These are phyloP conservation scores for Charina bottae DNA, from an alignment of 2,113 vertebrate genomes.

Conservation along the genomic window DNA sequence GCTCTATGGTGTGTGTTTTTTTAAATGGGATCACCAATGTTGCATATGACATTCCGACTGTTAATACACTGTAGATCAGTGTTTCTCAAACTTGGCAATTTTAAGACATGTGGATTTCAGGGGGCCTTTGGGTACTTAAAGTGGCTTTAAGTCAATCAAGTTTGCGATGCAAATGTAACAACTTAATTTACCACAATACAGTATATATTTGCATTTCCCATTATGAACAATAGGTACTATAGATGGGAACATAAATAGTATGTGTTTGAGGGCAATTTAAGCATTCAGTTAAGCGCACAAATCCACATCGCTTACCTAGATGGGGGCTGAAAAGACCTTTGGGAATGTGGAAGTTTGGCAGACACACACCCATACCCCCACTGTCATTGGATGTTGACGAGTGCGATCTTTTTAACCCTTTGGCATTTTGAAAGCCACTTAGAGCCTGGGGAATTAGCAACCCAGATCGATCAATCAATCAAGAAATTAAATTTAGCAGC, in stretches of 20 bases:
- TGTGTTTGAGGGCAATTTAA: background rate
- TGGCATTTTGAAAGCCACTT: background rate
- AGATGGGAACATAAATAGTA: background rate
- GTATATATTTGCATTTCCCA: background rate
- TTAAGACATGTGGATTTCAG: background rate
- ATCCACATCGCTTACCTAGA: background rate
- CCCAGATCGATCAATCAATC: background rate
- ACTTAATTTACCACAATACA: background rate
- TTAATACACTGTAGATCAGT: background rate
- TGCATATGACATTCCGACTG: background rate
- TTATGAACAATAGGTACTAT: too few species aligned
- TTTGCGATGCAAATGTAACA: background rate
- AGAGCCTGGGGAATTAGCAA: background rate
- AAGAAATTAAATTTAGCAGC: background rate
- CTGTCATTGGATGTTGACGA: background rate
- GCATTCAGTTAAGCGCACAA: background rate
- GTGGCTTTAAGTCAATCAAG: background rate
- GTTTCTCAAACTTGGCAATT: background rate
- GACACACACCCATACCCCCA: background rate
- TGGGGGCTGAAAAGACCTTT: background rate
- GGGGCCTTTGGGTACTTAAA: background rate
- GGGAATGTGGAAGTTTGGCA: background rate
- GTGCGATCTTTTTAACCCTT: background rate
- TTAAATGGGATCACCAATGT: background rate
- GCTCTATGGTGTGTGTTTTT: background rate